phyloP scores from a whole-genome alignment of 2,888 invertebrate species.

The Chirona hameri region DNA sequence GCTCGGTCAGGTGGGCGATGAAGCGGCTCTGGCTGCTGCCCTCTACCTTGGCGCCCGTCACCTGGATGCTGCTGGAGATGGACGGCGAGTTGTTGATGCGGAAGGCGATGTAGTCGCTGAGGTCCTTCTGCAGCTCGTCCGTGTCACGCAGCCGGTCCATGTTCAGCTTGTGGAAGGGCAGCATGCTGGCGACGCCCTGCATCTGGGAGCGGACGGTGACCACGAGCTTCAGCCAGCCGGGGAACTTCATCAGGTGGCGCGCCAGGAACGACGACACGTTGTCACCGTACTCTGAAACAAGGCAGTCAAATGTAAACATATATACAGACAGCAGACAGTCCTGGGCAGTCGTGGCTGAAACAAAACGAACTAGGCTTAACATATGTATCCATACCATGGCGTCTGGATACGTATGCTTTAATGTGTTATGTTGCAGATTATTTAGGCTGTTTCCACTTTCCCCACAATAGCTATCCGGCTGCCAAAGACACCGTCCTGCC shows the following conservation, averaged over 20 bases:
- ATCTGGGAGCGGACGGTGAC: slow-evolving; percentile 81
- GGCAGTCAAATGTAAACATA: not conserved
- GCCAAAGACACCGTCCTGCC: not conserved
- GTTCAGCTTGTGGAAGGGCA: slow-evolving; percentile 63
- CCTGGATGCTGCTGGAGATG: slow-evolving; percentile 69
- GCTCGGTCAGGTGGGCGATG: slow-evolving; percentile 73
- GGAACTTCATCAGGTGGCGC: slow-evolving; percentile 71
- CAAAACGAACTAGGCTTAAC: no score
- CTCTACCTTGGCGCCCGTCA: slow-evolving; percentile 48
- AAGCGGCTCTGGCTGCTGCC: slow-evolving; percentile 58
- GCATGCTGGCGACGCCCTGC: slow-evolving; percentile 72
- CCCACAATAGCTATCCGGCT: no score
- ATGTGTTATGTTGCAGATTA: no score
- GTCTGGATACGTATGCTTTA: no score
- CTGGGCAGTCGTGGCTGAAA: no score
- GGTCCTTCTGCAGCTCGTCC: slow-evolving; percentile 54
- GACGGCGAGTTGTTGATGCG: slow-evolving; percentile 74
- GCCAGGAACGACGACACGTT: slow-evolving; percentile 86
- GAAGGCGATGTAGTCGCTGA: slow-evolving; percentile 80
- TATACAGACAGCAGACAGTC: no score
- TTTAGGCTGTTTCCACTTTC: no score
- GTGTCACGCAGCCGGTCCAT: slow-evolving; percentile 44
- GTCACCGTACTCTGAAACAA: slow-evolving; percentile 90
- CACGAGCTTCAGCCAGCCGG: slow-evolving; percentile 85
- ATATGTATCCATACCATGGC: no score